Evolutionary conservation across 1,140 invertebrate species (phyloP).

Genomic region (Pachypsylla venusta): DNA sequence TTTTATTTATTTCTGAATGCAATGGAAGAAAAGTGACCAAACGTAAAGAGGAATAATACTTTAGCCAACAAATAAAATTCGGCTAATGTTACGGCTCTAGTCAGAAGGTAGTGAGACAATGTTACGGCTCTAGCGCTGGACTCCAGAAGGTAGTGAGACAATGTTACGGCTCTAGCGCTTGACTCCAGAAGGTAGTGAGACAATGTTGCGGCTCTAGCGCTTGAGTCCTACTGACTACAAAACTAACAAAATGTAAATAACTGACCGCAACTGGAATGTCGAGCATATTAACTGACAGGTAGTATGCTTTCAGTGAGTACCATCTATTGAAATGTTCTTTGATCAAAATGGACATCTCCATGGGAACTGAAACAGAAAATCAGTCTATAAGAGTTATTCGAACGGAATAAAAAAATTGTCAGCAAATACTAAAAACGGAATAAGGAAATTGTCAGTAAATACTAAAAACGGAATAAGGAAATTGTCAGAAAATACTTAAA

Average conservation of each 20-base stretch:
- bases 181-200: neutral
- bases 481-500: neutral
- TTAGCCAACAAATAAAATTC: no score
- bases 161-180: neutral
- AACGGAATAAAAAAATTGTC: no score
- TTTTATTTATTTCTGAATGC: no score
- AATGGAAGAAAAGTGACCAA: no score
- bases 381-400: no score
- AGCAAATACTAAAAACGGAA: no score
- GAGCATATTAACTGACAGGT: constrained; percentile 68
- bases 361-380: constrained; percentile 73
- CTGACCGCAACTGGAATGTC: constrained; percentile 59
- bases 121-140: neutral
- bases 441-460: no score
- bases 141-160: neutral
- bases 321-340: constrained; percentile 93
- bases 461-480: neutral
- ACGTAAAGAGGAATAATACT: no score
- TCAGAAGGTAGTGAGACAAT: no score
- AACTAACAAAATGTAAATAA: constrained; percentile 18
- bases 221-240: neutral
- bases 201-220: neutral
- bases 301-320: constrained; percentile 90
- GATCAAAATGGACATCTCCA: constrained; percentile 75
- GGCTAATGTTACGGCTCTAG: no score